Evolutionary conservation across 2,113 vertebrate genomes (phyloP), one percentile per base, ranked within the genome.

Genomic region (Galemys pyrenaicus): DNA sequence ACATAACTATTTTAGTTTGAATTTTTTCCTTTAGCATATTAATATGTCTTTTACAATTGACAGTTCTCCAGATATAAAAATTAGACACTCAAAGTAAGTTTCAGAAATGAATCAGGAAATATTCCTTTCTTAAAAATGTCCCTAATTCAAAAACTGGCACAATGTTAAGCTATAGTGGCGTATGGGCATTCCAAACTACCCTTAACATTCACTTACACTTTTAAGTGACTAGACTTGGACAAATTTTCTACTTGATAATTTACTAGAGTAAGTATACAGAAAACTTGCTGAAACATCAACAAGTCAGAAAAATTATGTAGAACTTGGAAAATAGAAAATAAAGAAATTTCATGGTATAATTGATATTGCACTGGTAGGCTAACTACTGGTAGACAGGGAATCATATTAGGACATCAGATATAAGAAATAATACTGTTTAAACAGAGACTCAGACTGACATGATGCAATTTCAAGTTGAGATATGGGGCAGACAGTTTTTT

Each of bases 41-140:
- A 58, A 58, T 10, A 94, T 22, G 5, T 41, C 39, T 77, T 87
- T 92, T 39, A 78, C 74, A 92, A 74, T 16, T 49, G 9, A 93
- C 70, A 94, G 15, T 90, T 87, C 13, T n/a, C 24, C 37, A 68
- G 37, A 85, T 39, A 44, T n/a, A 68, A 87, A 87, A 92, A 62
- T 80, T 89, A 46, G 0, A 85, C 5, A 60, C 56, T 58, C 5
- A 83, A n/a, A 51, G 58, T 74, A 77, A 28, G 2, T 44, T 87
- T 81, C 84, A 77, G 51, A 92, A 96, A 73, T 62, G 7, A 92
- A 46, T 86, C 75, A 56, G 35, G 9, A 67, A 51, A 7, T 19
- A 46, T n/a, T 6, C 22, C 68, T 93, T 94, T 88, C 80, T 91
- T 71, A 4, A 70, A 85, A 70, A 44, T 39, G 16, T 65, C 32